phyloP scores from a whole-genome alignment of 35 echinoderm and acorn worm genomes.

The Lytechinus pictus region DNA sequence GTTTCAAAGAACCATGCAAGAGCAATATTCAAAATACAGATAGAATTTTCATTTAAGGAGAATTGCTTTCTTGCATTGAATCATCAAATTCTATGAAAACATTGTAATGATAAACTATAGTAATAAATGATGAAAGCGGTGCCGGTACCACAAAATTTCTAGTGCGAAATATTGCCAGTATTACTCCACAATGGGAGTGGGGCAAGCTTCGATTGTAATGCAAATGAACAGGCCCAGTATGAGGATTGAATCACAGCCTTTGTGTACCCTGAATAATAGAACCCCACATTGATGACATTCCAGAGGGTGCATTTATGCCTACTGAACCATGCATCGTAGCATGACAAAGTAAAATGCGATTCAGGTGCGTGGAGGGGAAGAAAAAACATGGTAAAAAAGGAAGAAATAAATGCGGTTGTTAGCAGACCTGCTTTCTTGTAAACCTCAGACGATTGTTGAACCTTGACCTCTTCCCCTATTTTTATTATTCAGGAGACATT shows the following conservation, averaged over 20 bases:
- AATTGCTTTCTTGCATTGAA: neutral
- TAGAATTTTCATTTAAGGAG: neutral
- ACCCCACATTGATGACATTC: constrained; percentile 27
- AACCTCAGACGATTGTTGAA: neutral
- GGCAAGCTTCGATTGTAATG: neutral
- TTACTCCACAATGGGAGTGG: neutral
- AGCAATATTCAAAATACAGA: neutral
- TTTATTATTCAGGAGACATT: neutral
- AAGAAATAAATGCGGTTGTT: neutral
- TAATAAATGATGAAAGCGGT: neutral
- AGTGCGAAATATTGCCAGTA: neutral
- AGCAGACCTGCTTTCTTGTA: neutral
- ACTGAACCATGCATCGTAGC: constrained; percentile 19
- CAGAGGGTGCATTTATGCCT: constrained; percentile 36
- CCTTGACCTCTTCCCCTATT: neutral
- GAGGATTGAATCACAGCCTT: constrained; percentile 34
- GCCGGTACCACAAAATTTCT: neutral
- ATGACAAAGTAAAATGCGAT: constrained; percentile 23
- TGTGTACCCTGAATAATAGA: constrained; percentile 38
- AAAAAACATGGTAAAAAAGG: neutral
- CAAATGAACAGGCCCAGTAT: neutral
- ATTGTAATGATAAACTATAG: neutral
- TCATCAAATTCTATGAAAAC: neutral
- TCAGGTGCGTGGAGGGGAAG: neutral
- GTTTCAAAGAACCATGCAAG: neutral